Evolutionary conservation across 2,797 vertebrate species (phyloP), one percentile per base, ranked within the genome.

Genomic region (Muscicapa comitata): DNA sequence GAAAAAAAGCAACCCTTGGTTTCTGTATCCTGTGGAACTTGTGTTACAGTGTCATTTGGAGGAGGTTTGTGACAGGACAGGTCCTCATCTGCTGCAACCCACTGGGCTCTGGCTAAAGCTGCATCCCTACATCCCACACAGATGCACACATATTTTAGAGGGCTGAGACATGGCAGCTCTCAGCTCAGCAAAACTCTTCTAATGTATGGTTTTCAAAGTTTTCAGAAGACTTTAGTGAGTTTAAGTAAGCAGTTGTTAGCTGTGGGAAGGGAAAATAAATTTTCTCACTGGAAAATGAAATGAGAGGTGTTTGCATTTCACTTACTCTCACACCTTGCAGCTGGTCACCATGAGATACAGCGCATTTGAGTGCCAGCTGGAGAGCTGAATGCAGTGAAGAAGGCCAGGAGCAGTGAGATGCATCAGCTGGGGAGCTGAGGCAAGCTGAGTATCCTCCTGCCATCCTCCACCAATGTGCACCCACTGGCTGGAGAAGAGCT

Each of bases 281-380:
- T 84, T 71, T 96, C 74, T 85, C 45, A 9, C 67, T 87, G 80
- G 77, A 71, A 91, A 85, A 93, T 54, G 58, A 70, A 62, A 88
- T 20, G 81, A 87, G 92, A 90, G 88, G 81, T 96, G 81, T 88
- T 92, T 87, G 95, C 51, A 35, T 85, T 95, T 93, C 84, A 62
- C 24, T 92, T 76, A 16, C 91, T 85, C 63, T 91, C 91, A 86
- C 95, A 92, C 92, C 94, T 95, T 93, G 76, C 72, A 91, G 54
- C 75, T 94, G 94, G 45, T 95, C 94, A 63, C 73, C 74, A 79
- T 84, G 67, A 90, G 86, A 81, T 84, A 88, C 73, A 73, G 65
- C 7, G 0, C 50, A 72, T 88, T 80, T 93, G 62, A 33, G 65
- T 68, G 90, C 95, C 94, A 91, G 90, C 80, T 80, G 86, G 92